Conservation (phyloP, 2,113 vertebrate genomes). For the Prietella phreatophila region DNA sequence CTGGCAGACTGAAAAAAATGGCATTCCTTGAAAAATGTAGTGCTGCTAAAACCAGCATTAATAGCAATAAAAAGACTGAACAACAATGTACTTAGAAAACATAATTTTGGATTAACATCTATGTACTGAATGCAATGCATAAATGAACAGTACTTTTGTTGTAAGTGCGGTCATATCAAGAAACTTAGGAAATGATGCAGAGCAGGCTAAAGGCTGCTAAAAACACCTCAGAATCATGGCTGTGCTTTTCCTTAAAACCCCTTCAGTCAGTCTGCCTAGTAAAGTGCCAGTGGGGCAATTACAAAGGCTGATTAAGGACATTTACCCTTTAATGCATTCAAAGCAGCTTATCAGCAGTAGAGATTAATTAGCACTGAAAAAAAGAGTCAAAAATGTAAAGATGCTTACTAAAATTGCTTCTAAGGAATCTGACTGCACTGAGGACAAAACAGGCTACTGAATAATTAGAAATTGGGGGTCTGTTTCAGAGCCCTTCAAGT, state of each 20-base stretch:
- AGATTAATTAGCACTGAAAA: slow-evolving; percentile 26
- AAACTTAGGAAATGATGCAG: slow-evolving; percentile 30
- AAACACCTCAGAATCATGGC: slow-evolving; percentile 32
- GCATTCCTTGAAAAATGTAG: slow-evolving; percentile 59
- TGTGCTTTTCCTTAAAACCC: slow-evolving; percentile 30
- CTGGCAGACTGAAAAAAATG: slow-evolving; percentile 80
- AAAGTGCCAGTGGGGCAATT: neutral
- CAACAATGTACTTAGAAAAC: slow-evolving; percentile 50
- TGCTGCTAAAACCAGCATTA: slow-evolving; percentile 37
- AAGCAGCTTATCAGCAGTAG: slow-evolving; percentile 6
- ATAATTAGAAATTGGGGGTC: slow-evolving; percentile 37
- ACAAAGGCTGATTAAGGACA: slow-evolving; percentile 9
- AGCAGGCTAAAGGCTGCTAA: slow-evolving; percentile 41
- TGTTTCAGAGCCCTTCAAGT: slow-evolving; percentile 21
- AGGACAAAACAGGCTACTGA: slow-evolving; percentile 44
- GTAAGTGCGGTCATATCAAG: slow-evolving; percentile 59
- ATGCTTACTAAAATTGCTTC: slow-evolving; percentile 10
- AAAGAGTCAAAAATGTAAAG: slow-evolving; percentile 10
- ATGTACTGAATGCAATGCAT: slow-evolving; percentile 54
- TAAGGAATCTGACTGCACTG: slow-evolving; percentile 25
- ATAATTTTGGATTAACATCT: slow-evolving; percentile 18
- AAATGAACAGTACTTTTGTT: slow-evolving; percentile 51
- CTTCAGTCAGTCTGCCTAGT: slow-evolving; percentile 1
- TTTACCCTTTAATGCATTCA: slow-evolving; percentile 44
- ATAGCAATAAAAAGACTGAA: slow-evolving; percentile 44